phyloP scores from a whole-genome alignment of 2,113 vertebrate species.

The Hymenochirus boettgeri region DNA sequence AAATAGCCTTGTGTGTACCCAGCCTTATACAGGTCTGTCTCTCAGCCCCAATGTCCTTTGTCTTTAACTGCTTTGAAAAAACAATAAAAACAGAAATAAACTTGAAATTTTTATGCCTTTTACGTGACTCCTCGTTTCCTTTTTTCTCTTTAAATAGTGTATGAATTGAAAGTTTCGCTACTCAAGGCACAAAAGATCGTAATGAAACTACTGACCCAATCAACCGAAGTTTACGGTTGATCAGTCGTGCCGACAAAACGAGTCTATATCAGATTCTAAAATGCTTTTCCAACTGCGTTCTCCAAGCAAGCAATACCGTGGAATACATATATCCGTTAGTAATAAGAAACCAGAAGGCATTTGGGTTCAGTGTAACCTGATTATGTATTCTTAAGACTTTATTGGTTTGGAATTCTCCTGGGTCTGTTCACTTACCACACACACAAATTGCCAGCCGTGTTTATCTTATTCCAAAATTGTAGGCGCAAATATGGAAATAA shows the following conservation, averaged over 20 bases:
- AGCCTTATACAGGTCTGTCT: too few relatives aligned
- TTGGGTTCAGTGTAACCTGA: conserved; percentile 32
- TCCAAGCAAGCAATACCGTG: conserved; percentile 13
- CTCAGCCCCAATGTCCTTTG: too few relatives aligned
- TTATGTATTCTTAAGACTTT: conserved; percentile 30
- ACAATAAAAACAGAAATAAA: too few relatives aligned
- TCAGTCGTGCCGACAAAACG: conserved; percentile 3
- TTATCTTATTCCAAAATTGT: too few relatives aligned
- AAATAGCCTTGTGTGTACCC: too few relatives aligned
- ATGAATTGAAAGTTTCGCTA: conserved; percentile 2
- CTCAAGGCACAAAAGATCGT: conserved; percentile 5
- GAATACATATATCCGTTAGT: conserved; percentile 15
- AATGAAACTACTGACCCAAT: conserved; percentile 29
- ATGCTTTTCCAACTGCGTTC: conserved; percentile 13
- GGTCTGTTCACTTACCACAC: conserved; percentile 20
- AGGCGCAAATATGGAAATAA: too few relatives aligned
- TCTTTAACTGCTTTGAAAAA: too few relatives aligned
- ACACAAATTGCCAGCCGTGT: conserved; percentile 17
- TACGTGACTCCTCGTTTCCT: too few relatives aligned
- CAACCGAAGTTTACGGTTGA: conserved; percentile 3
- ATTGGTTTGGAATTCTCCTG: conserved; percentile 22
- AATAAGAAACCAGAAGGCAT: conserved; percentile 28
- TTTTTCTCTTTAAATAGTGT: neutral
- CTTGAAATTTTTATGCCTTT: too few relatives aligned
- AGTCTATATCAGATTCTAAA: conserved; percentile 16